Percentiles rank a stretch among this genome's conserved stretches.
These are phyloP conservation scores for Oryzaephilus surinamensis DNA, from an alignment of 1,140 invertebrate species.

Conservation along the genomic window DNA sequence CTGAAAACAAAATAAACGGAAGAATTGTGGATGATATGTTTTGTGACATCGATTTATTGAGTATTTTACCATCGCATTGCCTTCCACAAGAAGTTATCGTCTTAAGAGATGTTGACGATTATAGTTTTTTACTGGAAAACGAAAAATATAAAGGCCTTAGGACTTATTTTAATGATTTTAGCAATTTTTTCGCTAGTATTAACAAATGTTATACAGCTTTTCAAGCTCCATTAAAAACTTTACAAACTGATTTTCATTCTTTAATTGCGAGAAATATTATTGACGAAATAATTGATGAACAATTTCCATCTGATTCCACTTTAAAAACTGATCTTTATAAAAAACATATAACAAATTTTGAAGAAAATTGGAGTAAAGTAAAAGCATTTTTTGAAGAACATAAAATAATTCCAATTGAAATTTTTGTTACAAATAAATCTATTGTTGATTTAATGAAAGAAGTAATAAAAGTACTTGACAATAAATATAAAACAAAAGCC, in stretches of 20 bases:
- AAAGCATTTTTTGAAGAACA: constrained; percentile 36
- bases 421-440: constrained; percentile 21
- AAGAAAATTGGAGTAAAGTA: constrained; percentile 34
- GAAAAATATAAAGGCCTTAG: constrained; percentile 8
- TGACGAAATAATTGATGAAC: constrained; percentile 11
- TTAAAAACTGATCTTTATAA: constrained; percentile 10
- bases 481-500: constrained; percentile 20
- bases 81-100: constrained; percentile 42
- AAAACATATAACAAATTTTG: constrained; percentile 34
- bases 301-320: constrained; percentile 16
- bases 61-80: constrained; percentile 34
- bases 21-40: constrained; percentile 49
- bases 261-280: constrained; percentile 8
- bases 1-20: constrained; percentile 36
- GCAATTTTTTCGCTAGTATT: constrained; percentile 21
- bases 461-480: constrained; percentile 23
- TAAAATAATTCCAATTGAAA: constrained; percentile 18
- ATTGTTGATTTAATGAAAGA: constrained; percentile 25
- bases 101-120: constrained; percentile 39
- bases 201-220: constrained; percentile 19
- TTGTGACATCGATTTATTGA: constrained; percentile 38
- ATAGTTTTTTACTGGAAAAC: constrained; percentile 30
- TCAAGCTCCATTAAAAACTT: constrained; percentile 20
- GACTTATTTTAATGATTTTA: constrained; percentile 18
- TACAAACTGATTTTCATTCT: too few species aligned